Base-by-base conservation (phyloP, 2,797 vertebrate genomes). In the Urophycis tenuis region DNA sequence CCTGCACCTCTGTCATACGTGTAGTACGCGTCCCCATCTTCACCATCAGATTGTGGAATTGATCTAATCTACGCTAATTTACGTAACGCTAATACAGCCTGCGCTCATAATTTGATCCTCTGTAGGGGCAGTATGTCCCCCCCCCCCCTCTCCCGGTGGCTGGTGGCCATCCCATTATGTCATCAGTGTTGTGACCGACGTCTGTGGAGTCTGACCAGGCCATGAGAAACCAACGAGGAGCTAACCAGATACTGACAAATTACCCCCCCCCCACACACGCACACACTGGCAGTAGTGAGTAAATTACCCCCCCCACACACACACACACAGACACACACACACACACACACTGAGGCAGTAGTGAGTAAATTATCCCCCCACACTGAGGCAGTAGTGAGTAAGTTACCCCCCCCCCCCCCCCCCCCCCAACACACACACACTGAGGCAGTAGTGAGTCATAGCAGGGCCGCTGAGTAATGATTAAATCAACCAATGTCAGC, bases 161-260 rank as follows among this genome's bases (percentile, higher is more conserved):
- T 19, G 5, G 17, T 6, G 6, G 6, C 45, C 19, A 8, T 53
- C 45, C 45, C 45, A 53, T 53, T 19, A 53, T 1, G 45, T 53
- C 32, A 35, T 35, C 11, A 25, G 41, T 35, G n/a, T n/a, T 73
- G 36, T 45, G 73, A 19, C 73, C 6, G n/a, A 69, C 30, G 64
- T 10, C 64, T 64, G 22, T 29, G 3, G 2, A 64, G 25, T 41
- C 60, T 64, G 60, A 64, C n/a, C 39, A 41, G 14, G 39, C 14
- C 39, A 41, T 15, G 0, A 17, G 39, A 3, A 12, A 45, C 72
- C 30, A 12, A 73, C 14, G 29, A 73, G 39, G 39, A 12, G 35
- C n/a, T 36, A 36, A 72, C 71, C 15, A 36, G 71, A 72, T 30
- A 45, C 72, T 73, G 72, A 49, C 73, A 31, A 31, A 74, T 31